Evolutionary conservation across 2,888 invertebrate genomes (phyloP), one percentile per base, ranked within the genome.

Genomic region (Tinea semifulvella): DNA sequence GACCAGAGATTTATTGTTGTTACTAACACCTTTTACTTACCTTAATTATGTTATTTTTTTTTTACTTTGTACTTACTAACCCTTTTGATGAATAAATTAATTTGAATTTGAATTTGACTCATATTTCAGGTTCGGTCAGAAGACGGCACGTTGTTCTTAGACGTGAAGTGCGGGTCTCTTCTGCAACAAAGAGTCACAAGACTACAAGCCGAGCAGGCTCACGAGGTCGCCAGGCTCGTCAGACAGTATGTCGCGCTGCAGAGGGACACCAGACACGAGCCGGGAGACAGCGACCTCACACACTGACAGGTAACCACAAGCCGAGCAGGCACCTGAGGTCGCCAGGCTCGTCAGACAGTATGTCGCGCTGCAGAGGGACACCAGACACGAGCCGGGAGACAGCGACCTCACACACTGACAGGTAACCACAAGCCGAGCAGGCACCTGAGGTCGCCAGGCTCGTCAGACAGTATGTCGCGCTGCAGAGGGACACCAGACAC

Each of bases 241-340:
- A 86, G 96, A 20, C 98, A 98, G 73, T 98, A 98, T 81, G 96
- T 98, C 63, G 94, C 94, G 58, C 90, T 97, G 77, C 82, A 82
- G 61, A 58, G 82, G 43, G 79, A 81, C 60, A 59, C 61, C 49
- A 51, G 67, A 19, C 64, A 65, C 56, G 53, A 22, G 6, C 40
- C 4, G 7, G 31, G n/a, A n/a, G n/a, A n/a, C n/a, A n/a, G n/a
- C n/a, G n/a, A n/a, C n/a, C n/a, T n/a, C n/a, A n/a, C n/a, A n/a
- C n/a, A 31, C 31, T 22, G 6, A 22, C 25, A 22, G 25, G 25
- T 22, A 22, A 56, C 87, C 98, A 54, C 97, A 98, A 68, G 98
- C 98, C 1, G 96, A 98, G 74, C 94, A 98, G 80, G 98, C 98
- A 27, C 96, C 96, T 62, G 98, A 98, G 76, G 95, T 98, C 57